Percentiles rank a stretch among this genome's conserved stretches.
phyloP scores from a whole-genome alignment of 2,888 invertebrate species.

The Azorinus chamasolen region DNA sequence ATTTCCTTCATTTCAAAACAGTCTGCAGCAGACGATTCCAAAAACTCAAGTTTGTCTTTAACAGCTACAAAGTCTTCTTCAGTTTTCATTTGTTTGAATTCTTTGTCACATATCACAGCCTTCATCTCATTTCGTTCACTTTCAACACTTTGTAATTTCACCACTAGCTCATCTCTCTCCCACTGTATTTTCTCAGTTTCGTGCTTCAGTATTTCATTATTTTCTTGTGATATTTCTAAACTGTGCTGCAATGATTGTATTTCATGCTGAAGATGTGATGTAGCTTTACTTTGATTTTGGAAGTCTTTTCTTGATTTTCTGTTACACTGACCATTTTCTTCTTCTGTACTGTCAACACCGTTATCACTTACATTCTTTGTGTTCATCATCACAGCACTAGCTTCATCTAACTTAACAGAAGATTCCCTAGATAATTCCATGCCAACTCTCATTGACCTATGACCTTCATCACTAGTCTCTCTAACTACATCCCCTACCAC shows the following conservation, averaged over 20 bases:
- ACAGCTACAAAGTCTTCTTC: constrained; percentile 52
- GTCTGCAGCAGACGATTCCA: constrained; percentile 56
- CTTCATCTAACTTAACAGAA: too few species aligned
- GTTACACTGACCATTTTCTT: too few species aligned
- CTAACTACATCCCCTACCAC: too few species aligned
- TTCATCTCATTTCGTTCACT: constrained; percentile 44
- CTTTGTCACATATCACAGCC: constrained; percentile 33
- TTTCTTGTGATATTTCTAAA: background rate
- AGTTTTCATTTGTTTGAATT: constrained; percentile 42
- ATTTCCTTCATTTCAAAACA: constrained; percentile 61
- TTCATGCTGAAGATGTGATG: background rate
- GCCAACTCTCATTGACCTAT: too few species aligned
- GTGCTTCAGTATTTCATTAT: constrained; percentile 8
- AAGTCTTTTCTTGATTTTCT: constrained; percentile 16
- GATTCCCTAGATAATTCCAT: too few species aligned
- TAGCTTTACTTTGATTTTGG: constrained; percentile 8
- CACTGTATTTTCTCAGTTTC: constrained; percentile 52
- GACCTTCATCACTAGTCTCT: too few species aligned
- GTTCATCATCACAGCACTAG: too few species aligned
- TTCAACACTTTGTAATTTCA: constrained; percentile 30
- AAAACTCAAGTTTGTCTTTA: constrained; percentile 53
- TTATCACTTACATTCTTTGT: too few species aligned
- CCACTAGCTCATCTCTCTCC: constrained; percentile 55
- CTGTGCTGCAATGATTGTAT: background rate
- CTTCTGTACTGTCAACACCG: too few species aligned